phyloP scores from a whole-genome alignment of 2,888 invertebrate genomes.

The Stenoptilia bipunctidactyla region DNA sequence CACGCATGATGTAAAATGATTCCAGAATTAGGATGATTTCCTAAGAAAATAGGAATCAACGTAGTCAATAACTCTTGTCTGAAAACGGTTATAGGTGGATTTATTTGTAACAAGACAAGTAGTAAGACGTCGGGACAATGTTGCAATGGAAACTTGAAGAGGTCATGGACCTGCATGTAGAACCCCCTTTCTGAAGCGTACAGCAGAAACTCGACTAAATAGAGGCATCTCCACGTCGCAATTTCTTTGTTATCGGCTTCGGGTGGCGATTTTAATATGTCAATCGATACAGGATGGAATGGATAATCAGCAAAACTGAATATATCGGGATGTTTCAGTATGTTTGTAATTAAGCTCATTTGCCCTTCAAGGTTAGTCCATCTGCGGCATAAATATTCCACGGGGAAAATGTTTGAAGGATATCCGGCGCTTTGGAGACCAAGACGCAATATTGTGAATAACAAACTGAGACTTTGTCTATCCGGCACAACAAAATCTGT shows the following conservation, averaged over 20 bases:
- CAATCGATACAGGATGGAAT: conserved; percentile 87
- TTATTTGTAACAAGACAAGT: conserved; percentile 89
- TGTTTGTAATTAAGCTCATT: conserved; percentile 87
- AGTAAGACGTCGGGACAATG: conserved; percentile 96
- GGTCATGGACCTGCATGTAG: conserved; percentile 85
- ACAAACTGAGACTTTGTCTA: conserved; percentile 83
- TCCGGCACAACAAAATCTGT: conserved; percentile 90
- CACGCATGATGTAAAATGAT: conserved; percentile 97
- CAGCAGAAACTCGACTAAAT: conserved; percentile 89
- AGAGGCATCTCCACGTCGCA: conserved; percentile 92
- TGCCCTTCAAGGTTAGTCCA: conserved; percentile 97
- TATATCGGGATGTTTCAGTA: conserved; percentile 91
- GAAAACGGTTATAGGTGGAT: conserved; percentile 81
- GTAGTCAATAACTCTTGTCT: conserved; percentile 90
- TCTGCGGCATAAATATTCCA: conserved; percentile 88
- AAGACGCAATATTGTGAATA: conserved; percentile 85
- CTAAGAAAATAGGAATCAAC: conserved; percentile 92
- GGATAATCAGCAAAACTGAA: conserved; percentile 95
- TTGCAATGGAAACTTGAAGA: conserved; percentile 92
- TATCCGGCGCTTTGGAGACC: conserved; percentile 84
- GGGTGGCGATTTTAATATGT: conserved; percentile 92
- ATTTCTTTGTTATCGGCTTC: conserved; percentile 96
- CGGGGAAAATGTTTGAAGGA: conserved; percentile 82
- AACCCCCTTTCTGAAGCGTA: conserved; percentile 90
- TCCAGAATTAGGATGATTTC: conserved; percentile 96